Evolutionary conservation across 2,113 vertebrate genomes (phyloP), one percentile per base, ranked within the genome.

Genomic region (Verasper variegatus): DNA sequence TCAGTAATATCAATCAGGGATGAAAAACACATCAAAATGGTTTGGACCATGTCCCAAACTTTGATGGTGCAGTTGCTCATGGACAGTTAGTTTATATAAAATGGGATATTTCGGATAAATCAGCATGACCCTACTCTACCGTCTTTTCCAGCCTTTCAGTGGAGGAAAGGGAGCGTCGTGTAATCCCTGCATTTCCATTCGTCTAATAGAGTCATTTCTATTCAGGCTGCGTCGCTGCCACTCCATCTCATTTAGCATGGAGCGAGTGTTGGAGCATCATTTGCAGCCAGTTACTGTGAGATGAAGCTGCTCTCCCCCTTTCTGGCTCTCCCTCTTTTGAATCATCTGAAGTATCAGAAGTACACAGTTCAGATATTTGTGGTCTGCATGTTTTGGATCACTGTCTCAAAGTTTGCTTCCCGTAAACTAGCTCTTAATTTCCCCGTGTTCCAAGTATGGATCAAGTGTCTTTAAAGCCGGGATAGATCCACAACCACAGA

Each of bases 201-300:
- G 57, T 37, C 58, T 76, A 66, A 86, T 54, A 2, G 45, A 49
- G 40, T 40, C 51, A 71, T 83, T 54, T 77, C 70, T 64, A 86
- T 88, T 80, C 86, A 77, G 27, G 60, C 37, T 52, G 73, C 24
- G 5, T 77, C 18, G 76, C 68, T 71, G 66, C 68, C 59, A 8
- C 64, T 83, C 51, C 59, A 63, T 58, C 54, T 83, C 58, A 68
- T 85, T 85, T 49, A 40, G 21, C 76, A 51, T 40, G 2, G 79
- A 74, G 52, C 14, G 57, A 45, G 52, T 62, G 65, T 78, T 27
- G 47, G n/a, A 65, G 76, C 37, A 67, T 69, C 40, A 62, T 81
- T 62, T 70, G 21, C 57, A 49, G 54, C 18, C 66, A 60, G 56
- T 83, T 73, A 75, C 42, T 54, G 15, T 56, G 42, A 75, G 42